Percentiles rank a stretch among this genome's conserved stretches.
Conservation (phyloP, 2,113 vertebrate species). For the Gracilinanus agilis region DNA sequence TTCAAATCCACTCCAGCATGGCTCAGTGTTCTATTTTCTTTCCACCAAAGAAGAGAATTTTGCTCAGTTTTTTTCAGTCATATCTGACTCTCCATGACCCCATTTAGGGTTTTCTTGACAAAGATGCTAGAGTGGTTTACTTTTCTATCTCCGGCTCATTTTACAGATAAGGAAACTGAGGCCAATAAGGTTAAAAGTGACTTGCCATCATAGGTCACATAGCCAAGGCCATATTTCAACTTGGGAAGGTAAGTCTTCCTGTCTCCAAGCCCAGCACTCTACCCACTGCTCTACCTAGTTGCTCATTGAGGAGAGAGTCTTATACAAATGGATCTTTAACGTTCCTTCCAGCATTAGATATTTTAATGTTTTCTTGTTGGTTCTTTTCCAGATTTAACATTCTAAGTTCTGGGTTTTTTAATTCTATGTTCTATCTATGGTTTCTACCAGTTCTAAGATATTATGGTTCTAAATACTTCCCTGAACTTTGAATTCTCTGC, state of each 20-base stretch:
- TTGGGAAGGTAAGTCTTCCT: too few relatives aligned
- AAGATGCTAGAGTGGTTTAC: too few relatives aligned
- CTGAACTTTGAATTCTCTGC: background rate
- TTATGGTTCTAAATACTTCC: background rate
- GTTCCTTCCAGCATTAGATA: background rate
- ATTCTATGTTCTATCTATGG: background rate
- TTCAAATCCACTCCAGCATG: background rate
- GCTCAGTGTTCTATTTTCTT: background rate
- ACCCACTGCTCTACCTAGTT: too few relatives aligned
- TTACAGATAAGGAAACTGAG: too few relatives aligned
- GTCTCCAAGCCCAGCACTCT: too few relatives aligned
- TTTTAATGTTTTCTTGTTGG: background rate
- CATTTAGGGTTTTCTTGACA: too few relatives aligned
- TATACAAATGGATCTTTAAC: background rate
- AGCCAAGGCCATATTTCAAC: too few relatives aligned
- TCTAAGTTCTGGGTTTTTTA: background rate
- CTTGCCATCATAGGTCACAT: too few relatives aligned
- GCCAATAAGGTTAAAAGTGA: too few relatives aligned
- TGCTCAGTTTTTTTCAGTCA: too few relatives aligned
- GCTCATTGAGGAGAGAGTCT: background rate
- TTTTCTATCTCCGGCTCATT: too few relatives aligned
- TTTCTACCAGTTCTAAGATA: background rate
- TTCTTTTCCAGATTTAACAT: background rate
- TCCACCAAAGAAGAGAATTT: background rate
- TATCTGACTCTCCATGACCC: too few relatives aligned